A percentile compares a stretch with the other conserved stretches of the same genome.
These are phyloP conservation scores for Staurois parvus DNA, from an alignment of 2,797 vertebrate genomes.

Conservation along the genomic window DNA sequence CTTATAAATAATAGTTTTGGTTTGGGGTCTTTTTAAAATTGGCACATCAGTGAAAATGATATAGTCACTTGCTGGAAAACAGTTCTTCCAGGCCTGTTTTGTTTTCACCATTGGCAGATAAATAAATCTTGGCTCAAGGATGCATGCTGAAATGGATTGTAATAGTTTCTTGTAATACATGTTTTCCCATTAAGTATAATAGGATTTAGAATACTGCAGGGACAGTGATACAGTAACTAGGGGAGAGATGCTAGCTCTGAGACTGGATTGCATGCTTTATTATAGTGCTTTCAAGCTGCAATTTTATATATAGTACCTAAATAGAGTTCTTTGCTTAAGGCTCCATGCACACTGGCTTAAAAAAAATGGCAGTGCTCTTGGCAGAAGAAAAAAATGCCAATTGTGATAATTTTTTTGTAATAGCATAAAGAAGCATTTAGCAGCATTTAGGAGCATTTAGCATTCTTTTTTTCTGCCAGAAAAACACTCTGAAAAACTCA, in stretches of 20 bases:
- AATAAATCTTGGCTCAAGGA: constrained; percentile 4
- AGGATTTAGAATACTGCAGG: constrained; percentile 21
- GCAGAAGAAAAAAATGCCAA: no score
- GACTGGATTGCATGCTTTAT: neutral
- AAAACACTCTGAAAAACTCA: no score
- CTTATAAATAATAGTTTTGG: no score
- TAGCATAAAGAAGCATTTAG: no score
- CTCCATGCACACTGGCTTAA: no score
- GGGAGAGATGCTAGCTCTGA: neutral
- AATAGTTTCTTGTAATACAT: constrained; percentile 5
- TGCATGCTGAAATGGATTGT: constrained; percentile 13
- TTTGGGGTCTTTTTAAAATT: neutral
- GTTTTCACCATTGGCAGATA: neutral
- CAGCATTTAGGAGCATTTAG: no score
- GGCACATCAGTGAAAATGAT: neutral
- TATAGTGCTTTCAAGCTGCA: no score
- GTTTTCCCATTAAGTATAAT: constrained; percentile 1
- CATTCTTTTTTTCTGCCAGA: no score
- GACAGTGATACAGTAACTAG: neutral
- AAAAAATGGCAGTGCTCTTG: no score
- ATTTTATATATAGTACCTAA: no score
- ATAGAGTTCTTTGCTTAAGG: no score
- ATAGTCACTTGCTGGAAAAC: neutral
- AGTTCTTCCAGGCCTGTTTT: neutral
- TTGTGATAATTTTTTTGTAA: no score